A percentile compares a stretch with the other conserved stretches of the same genome.
phyloP scores from a whole-genome alignment of 2,113 vertebrate species.

The Melanerpes formicivorus region DNA sequence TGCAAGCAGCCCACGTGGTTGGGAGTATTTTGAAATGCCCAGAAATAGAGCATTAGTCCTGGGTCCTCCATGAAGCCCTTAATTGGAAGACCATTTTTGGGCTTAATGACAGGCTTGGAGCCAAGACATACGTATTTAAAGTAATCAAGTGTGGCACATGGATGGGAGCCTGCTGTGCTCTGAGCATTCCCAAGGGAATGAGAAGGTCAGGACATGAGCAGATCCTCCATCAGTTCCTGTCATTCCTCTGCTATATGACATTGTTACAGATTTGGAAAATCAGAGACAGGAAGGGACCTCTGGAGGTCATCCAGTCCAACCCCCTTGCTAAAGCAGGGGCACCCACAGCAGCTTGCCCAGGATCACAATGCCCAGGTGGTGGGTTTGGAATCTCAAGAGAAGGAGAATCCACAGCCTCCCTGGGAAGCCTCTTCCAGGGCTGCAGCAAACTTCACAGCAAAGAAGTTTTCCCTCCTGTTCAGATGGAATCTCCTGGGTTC shows the following conservation, averaged over 20 bases:
- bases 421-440: too few species aligned
- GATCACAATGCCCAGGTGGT: neutral
- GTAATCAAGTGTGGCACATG: neutral
- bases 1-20: neutral
- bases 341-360: neutral
- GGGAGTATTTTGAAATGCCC: neutral
- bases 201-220: neutral
- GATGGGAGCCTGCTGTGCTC: neutral
- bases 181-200: neutral
- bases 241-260: neutral
- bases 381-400: too few species aligned
- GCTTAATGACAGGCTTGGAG: neutral
- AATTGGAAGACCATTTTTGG: conserved; percentile 10
- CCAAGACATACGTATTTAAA: conserved; percentile 31
- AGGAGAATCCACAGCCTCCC: too few species aligned
- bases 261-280: neutral
- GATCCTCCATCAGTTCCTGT: neutral
- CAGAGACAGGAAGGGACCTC: neutral
- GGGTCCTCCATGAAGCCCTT: neutral
- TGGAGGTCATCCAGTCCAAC: neutral
- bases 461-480: too few species aligned
- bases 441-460: too few species aligned
- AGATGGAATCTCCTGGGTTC: too few species aligned
- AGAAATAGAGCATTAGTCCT: conserved; percentile 1
- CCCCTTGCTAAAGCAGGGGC: neutral